These are phyloP conservation scores for Zygaena filipendulae DNA, from an alignment of 2,888 invertebrate species.

Conservation along the genomic window DNA sequence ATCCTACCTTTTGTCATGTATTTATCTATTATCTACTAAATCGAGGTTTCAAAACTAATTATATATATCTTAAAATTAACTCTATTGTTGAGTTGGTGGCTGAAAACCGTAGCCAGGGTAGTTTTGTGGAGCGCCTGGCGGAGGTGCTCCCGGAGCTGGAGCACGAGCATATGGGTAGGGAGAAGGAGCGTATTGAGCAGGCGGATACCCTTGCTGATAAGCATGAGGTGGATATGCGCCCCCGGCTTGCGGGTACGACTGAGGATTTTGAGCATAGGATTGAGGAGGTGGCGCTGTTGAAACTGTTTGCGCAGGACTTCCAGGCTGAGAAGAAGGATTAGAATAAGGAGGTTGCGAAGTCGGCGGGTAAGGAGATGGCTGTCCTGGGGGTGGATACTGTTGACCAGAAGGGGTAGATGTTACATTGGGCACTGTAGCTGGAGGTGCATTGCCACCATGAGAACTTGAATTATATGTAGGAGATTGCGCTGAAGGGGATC, in stretches of 20 bases:
- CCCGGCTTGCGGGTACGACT: conserved; percentile 50
- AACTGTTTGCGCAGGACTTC: conserved; percentile 59
- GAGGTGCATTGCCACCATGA: conserved; percentile 59
- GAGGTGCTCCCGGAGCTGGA: conserved; percentile 74
- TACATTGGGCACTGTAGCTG: conserved; percentile 44
- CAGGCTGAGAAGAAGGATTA: conserved; percentile 64
- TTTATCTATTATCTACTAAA: too few relatives aligned
- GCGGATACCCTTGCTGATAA: conserved; percentile 62
- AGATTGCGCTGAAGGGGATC: conserved; percentile 73
- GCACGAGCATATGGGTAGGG: conserved; percentile 69
- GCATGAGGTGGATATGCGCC: conserved; percentile 62
- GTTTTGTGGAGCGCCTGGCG: conserved; percentile 77
- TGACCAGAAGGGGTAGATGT: conserved; percentile 56
- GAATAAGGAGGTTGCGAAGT: conserved; percentile 69
- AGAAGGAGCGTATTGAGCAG: conserved; percentile 67
- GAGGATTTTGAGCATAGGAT: conserved; percentile 65
- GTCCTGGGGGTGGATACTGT: conserved; percentile 71
- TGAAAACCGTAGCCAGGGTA: conserved; percentile 85
- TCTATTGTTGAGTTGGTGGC: conserved; percentile 75
- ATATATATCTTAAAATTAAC: neutral
- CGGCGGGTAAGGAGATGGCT: conserved; percentile 73
- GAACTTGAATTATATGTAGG: conserved; percentile 73
- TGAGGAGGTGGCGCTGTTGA: conserved; percentile 67
- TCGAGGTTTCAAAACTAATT: too few relatives aligned
- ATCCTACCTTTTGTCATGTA: too few relatives aligned